Percentiles rank a stretch among this genome's conserved stretches.
Conservation (phyloP, 2,113 vertebrate species). For the Arizona elegans region DNA sequence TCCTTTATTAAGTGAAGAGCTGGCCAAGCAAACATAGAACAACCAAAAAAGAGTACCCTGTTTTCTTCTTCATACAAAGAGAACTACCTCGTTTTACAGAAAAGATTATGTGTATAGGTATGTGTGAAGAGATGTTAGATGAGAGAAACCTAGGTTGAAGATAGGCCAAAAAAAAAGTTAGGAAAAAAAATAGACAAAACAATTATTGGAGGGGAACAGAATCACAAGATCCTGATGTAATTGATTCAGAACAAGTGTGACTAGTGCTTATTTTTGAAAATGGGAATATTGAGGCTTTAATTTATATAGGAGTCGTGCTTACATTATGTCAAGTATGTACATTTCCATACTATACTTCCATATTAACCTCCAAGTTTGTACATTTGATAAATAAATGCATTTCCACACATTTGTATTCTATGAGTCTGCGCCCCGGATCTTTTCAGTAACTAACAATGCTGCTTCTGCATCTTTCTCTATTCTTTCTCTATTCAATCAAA, state of each 20-base stretch:
- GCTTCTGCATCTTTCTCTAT: not conserved
- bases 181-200: not conserved
- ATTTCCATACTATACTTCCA: not conserved
- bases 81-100: not conserved
- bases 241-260: not conserved
- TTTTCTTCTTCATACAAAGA: not conserved
- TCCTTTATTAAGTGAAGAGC: not conserved
- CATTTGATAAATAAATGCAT: not conserved
- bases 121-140: not conserved
- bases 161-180: not conserved
- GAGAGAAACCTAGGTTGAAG: not conserved
- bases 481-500: not conserved
- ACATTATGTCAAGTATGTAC: not conserved
- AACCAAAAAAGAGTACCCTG: not conserved
- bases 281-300: not conserved
- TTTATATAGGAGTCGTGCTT: not conserved
- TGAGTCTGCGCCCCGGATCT: not conserved
- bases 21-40: not conserved
- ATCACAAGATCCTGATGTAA: not conserved
- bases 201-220: not conserved
- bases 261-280: not conserved
- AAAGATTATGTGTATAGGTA: not conserved
- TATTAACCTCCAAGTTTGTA: not conserved
- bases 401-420: not conserved
- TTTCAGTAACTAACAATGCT: not conserved